Evolutionary conservation across 2,888 invertebrate species (phyloP).

Genomic region (Chorisops tibialis): DNA sequence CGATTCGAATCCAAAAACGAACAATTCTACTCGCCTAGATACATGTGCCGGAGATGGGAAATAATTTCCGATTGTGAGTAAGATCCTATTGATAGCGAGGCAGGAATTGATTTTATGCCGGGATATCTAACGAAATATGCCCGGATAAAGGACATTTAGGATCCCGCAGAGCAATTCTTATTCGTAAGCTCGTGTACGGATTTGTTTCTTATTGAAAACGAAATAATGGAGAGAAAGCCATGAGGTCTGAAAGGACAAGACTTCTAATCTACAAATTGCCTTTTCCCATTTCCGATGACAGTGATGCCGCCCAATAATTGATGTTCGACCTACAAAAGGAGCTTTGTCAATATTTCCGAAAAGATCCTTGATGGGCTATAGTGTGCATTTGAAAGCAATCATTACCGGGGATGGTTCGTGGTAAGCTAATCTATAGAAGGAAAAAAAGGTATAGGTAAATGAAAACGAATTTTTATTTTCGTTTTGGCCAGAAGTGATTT

Average conservation of each 20-base stretch:
- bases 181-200: constrained; percentile 15
- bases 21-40: background rate
- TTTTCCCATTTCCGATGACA: background rate
- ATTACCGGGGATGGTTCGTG: too few relatives aligned
- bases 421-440: too few relatives aligned
- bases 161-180: constrained; percentile 15
- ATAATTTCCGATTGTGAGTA: constrained; percentile 17
- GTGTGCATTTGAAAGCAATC: background rate
- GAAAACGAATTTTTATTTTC: too few relatives aligned
- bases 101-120: constrained; percentile 10
- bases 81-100: constrained; percentile 18
- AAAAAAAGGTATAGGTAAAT: too few relatives aligned
- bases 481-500: too few relatives aligned
- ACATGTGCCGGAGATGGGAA: background rate
- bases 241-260: background rate
- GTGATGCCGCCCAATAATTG: constrained; percentile 8
- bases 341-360: constrained; percentile 13
- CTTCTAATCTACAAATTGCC: constrained; percentile 16
- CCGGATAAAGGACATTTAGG: constrained; percentile 4
- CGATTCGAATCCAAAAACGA: background rate
- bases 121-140: background rate
- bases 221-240: background rate
- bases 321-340: background rate
- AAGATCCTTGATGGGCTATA: background rate
- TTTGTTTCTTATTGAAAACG: constrained; percentile 5